phyloP scores from a whole-genome alignment of 1,140 invertebrate genomes.

The Drosophila cardini region DNA sequence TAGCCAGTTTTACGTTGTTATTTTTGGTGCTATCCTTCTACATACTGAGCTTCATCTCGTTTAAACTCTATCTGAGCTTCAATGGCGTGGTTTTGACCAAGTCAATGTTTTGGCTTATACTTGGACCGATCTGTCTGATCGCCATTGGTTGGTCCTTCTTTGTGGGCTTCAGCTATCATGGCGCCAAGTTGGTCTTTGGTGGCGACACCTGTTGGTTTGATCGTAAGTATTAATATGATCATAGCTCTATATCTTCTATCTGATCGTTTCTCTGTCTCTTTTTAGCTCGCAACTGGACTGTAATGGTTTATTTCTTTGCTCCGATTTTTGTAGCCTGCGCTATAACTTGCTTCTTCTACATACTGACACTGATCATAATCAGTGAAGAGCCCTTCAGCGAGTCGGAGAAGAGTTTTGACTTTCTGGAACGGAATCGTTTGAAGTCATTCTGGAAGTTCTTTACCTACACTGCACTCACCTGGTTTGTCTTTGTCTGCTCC shows the following conservation, averaged over 20 bases:
- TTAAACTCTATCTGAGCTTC: constrained; percentile 77
- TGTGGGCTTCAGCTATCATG: constrained; percentile 63
- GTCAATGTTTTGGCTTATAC: constrained; percentile 79
- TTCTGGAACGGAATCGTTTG: constrained; percentile 69
- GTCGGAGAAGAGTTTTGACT: constrained; percentile 62
- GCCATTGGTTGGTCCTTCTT: constrained; percentile 73
- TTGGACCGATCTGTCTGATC: constrained; percentile 67
- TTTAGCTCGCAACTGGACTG: constrained; percentile 72
- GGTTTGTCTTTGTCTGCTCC: constrained; percentile 67
- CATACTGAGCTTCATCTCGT: constrained; percentile 75
- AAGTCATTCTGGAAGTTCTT: constrained; percentile 81
- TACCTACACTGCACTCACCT: constrained; percentile 65
- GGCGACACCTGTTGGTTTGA: constrained; percentile 81
- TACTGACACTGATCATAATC: constrained; percentile 67
- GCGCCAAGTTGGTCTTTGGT: constrained; percentile 59
- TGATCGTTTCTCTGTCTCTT: not conserved
- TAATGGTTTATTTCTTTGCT: constrained; percentile 75
- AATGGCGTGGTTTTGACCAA: constrained; percentile 76
- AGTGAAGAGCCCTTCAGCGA: constrained; percentile 59
- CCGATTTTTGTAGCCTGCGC: constrained; percentile 72
- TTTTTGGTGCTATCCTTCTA: constrained; percentile 76
- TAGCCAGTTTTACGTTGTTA: constrained; percentile 67
- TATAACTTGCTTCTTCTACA: constrained; percentile 72
- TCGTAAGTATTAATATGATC: constrained; percentile 60
- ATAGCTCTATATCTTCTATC: not conserved